Evolutionary conservation across 23 tunicate genomes (phyloP).

Genomic region (Phallusia fumigata): DNA sequence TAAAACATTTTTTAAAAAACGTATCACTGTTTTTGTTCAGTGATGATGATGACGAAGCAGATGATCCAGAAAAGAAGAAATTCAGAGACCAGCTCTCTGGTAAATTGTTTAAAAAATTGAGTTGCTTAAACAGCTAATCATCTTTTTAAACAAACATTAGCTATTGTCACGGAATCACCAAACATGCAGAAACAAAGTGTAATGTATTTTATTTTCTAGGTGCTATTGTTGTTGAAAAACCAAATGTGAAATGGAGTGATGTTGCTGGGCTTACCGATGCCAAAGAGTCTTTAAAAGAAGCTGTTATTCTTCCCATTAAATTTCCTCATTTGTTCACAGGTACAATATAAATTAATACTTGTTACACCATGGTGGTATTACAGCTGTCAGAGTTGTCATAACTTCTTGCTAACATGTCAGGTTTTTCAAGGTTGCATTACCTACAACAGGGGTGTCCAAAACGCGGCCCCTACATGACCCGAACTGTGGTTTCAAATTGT

Average conservation of each 20-base stretch:
- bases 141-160: too few species aligned
- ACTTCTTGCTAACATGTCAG: background rate
- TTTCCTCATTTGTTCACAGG: slow-evolving; percentile 94
- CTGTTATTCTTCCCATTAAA: slow-evolving; percentile 97
- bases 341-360: background rate
- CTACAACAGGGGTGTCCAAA: too few species aligned
- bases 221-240: slow-evolving; percentile 96
- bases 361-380: too few species aligned
- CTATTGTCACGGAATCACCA: too few species aligned
- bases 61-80: slow-evolving; percentile 90
- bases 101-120: background rate
- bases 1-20: too few species aligned
- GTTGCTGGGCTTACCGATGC: slow-evolving; percentile 98
- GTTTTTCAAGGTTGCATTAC: too few species aligned
- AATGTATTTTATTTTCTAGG: slow-evolving; percentile 23
- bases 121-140: too few species aligned
- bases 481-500: too few species aligned
- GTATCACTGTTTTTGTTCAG: background rate
- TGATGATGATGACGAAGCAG: slow-evolving; percentile 64
- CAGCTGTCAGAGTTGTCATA: too few species aligned
- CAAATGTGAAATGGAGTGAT: slow-evolving; percentile 95
- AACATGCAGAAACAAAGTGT: too few species aligned
- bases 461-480: background rate
- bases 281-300: slow-evolving; percentile 97
- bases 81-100: slow-evolving; percentile 83